Evolutionary conservation across 2,797 vertebrate genomes (phyloP).

Genomic region (Paramormyrops hopkinsi): DNA sequence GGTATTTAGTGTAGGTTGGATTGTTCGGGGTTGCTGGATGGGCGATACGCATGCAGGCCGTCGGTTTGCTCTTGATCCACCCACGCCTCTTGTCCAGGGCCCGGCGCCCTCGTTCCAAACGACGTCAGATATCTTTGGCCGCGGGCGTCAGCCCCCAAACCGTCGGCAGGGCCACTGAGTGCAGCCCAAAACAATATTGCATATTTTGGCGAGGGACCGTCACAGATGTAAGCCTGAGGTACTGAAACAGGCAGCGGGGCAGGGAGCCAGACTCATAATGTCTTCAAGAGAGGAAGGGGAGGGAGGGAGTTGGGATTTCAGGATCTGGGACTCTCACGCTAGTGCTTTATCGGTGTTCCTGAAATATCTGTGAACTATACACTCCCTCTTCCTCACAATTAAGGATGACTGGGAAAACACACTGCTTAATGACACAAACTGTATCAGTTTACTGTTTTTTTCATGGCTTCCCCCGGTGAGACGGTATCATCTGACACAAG

Average conservation of each 20-base stretch:
- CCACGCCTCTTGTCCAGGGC: background rate
- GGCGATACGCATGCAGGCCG: background rate
- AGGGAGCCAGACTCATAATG: background rate
- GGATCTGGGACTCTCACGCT: background rate
- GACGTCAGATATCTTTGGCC: background rate
- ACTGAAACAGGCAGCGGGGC: background rate
- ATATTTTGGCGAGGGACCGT: background rate
- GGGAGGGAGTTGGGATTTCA: background rate
- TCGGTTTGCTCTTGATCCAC: background rate
- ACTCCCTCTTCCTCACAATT: background rate
- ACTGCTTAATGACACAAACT: background rate
- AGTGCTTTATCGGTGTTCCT: background rate
- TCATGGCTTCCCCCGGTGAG: background rate
- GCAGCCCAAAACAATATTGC: background rate
- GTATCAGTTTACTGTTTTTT: background rate
- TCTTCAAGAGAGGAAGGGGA: background rate
- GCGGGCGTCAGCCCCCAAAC: background rate
- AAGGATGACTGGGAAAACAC: background rate
- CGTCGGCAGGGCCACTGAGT: background rate
- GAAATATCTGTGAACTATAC: background rate
- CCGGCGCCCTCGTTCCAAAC: background rate
- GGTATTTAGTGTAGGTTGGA: background rate
- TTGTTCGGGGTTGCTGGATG: background rate
- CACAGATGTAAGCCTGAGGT: constrained; percentile 10
- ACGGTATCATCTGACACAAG: background rate